These are phyloP conservation scores for Conomelus anceps DNA, from an alignment of 2,888 invertebrate species.

Conservation along the genomic window DNA sequence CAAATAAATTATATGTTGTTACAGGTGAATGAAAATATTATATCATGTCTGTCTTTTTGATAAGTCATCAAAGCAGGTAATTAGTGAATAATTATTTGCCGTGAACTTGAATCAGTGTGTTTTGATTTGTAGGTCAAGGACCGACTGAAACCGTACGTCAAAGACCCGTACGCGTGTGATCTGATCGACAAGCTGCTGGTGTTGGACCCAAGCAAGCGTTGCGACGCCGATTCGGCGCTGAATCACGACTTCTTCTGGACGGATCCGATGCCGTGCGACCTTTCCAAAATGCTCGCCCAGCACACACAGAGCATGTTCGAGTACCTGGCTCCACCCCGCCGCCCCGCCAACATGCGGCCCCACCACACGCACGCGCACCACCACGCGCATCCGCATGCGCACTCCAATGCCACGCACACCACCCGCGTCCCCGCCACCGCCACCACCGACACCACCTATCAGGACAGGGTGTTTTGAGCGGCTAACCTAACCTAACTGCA, in stretches of 20 bases:
- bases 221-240: conserved; percentile 84
- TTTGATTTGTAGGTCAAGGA: conserved; percentile 56
- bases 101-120: not conserved
- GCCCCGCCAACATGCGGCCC: conserved; percentile 60
- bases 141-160: conserved; percentile 79
- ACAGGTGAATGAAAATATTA: no score
- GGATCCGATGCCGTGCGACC: conserved; percentile 90
- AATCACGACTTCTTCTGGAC: conserved; percentile 99
- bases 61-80: no score
- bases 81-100: not conserved
- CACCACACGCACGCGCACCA: conserved; percentile 64
- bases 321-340: conserved; percentile 70
- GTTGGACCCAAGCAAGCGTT: conserved; percentile 82
- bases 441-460: conserved; percentile 71
- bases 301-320: conserved; percentile 93
- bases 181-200: conserved; percentile 85
- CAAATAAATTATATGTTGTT: no score
- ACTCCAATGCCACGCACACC: conserved; percentile 34
- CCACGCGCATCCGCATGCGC: conserved; percentile 52
- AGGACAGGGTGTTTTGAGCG: conserved; percentile 70
- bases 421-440: conserved; percentile 41
- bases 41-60: no score
- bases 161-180: conserved; percentile 87
- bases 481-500: no score
- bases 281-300: conserved; percentile 85